Percentiles rank a stretch among this genome's conserved stretches.
Evolutionary conservation across 2,888 invertebrate species (phyloP).

Genomic region (Drosophila maculinotata): DNA sequence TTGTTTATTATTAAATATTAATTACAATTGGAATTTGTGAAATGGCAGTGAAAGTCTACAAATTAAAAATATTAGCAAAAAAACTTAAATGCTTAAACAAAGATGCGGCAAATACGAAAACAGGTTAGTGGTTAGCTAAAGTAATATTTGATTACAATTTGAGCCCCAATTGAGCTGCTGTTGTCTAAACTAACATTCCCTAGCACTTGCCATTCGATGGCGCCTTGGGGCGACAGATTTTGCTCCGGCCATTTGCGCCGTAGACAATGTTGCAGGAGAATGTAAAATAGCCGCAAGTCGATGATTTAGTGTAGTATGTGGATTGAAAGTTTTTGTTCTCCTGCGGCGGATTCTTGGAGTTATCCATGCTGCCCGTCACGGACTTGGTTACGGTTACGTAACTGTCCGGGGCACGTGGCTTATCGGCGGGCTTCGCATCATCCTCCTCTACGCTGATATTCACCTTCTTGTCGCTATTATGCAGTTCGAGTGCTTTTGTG

Average conservation of each 20-base stretch:
- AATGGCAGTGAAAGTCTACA: slow-evolving; percentile 55
- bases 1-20: slow-evolving; percentile 72
- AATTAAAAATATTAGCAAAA: slow-evolving; percentile 53
- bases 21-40: slow-evolving; percentile 61
- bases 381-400: slow-evolving; percentile 93
- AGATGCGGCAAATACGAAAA: slow-evolving; percentile 55
- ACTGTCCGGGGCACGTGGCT: slow-evolving; percentile 86
- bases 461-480: slow-evolving; percentile 71
- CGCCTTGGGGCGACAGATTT: slow-evolving; percentile 92
- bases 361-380: slow-evolving; percentile 90
- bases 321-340: slow-evolving; percentile 91
- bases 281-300: slow-evolving; percentile 94
- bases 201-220: slow-evolving; percentile 90
- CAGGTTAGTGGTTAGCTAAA: slow-evolving; percentile 39
- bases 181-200: slow-evolving; percentile 12
- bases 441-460: slow-evolving; percentile 74
- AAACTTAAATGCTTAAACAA: slow-evolving; percentile 57
- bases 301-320: slow-evolving; percentile 94
- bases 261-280: slow-evolving; percentile 93
- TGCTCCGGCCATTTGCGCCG: slow-evolving; percentile 91
- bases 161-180: slow-evolving; percentile 55
- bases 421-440: slow-evolving; percentile 38
- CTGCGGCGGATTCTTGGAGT: slow-evolving; percentile 86
- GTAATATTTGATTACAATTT: slow-evolving; percentile 52
- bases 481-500: slow-evolving; percentile 82